Evolutionary conservation across 2,888 invertebrate genomes (phyloP), one percentile per base, ranked within the genome.

Genomic region (Latrodectus hesperus): DNA sequence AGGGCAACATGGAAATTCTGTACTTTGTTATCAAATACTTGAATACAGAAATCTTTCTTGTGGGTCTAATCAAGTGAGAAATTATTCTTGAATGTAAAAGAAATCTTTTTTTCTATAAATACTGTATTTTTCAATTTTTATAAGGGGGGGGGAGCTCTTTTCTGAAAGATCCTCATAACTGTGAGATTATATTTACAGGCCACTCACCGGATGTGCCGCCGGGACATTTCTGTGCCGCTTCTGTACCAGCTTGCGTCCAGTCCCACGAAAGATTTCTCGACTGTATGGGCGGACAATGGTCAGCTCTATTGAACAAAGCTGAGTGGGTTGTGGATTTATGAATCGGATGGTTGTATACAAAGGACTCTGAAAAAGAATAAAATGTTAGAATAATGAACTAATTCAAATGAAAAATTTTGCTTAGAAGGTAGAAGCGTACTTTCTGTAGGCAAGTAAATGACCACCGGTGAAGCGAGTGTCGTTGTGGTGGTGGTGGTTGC

Each of bases 251-350:
- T 65, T 95, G 93, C 0, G 97, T 97, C 94, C 96, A 95, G 92
- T 97, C 97, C 97, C 97, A 97, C 91, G 95, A 95, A 11, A 97
- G 94, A 86, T 96, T 96, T 75, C 97, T 93, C 0, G 96, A 95
- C 88, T 94, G 94, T 74, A 94, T 94, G 77, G 96, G 95, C 0
- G 95, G 94, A 91, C 97, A 97, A 89, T 91, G 90, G 1, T 76
- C 87, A 17, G 77, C 84, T 49, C 68, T 75, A 67, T 79, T 85
- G 64, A 71, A 80, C 16, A 52, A 17, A 16, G 85, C 51, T 38
- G 22, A n/a, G 52, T 60, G 49, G 5, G 70, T 70, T 22, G 75
- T 75, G 16, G 85, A 67, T 74, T 70, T 85, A 38, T 38, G 2
- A 1, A 38, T 38, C 38, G 38, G 38, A 38, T 38, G 38, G 38